Evolutionary conservation across 2,797 vertebrate genomes (phyloP).

Genomic region (Valencia hispanica): DNA sequence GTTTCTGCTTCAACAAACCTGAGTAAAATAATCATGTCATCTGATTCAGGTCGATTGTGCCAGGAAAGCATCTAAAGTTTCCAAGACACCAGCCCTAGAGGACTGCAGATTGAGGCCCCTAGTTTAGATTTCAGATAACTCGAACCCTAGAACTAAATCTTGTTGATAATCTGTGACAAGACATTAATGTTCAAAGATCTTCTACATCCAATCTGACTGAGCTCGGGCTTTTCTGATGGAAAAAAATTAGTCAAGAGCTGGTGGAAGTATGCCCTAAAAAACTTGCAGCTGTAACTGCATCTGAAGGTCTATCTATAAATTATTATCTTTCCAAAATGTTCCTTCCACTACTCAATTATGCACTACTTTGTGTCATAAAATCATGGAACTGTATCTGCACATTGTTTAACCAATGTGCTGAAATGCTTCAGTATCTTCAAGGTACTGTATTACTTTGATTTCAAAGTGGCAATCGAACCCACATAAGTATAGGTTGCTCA

Average conservation of each 20-base stretch:
- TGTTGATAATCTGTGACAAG: background rate
- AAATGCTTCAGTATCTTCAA: constrained; percentile 9
- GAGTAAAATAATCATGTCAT: background rate
- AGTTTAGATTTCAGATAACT: too few relatives aligned
- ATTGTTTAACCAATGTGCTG: constrained; percentile 2
- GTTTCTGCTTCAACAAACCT: background rate
- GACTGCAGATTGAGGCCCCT: too few relatives aligned
- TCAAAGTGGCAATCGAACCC: constrained; percentile 6
- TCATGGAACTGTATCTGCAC: background rate
- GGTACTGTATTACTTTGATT: background rate
- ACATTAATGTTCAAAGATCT: background rate
- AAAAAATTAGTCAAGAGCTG: background rate
- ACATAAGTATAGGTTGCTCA: constrained; percentile 29
- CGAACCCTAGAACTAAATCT: too few relatives aligned
- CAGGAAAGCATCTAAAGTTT: too few relatives aligned
- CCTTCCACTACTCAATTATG: background rate
- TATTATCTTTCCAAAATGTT: background rate
- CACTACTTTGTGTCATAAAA: background rate
- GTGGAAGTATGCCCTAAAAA: background rate
- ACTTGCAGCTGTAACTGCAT: background rate
- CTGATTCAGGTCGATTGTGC: too few relatives aligned
- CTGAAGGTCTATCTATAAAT: background rate
- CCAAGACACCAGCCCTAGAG: too few relatives aligned
- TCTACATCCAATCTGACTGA: background rate
- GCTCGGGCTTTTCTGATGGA: too few relatives aligned